Conservation (phyloP, 1,140 invertebrate species). For the Dendrolimus kikuchii region DNA sequence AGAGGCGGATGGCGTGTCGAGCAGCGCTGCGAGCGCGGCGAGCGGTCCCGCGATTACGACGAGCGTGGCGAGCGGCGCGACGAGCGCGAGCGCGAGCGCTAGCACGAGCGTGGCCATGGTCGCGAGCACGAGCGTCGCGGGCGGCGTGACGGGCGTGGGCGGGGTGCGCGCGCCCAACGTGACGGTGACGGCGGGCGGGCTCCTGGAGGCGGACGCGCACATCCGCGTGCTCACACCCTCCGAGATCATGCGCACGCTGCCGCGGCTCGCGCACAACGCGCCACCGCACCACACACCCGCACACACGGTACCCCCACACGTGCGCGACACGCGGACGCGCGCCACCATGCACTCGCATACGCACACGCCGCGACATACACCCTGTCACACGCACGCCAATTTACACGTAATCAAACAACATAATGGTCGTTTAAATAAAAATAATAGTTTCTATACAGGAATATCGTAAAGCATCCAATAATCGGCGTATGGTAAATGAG, state of each 20-base stretch:
- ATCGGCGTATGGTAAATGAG: too few species aligned
- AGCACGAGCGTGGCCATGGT: conserved; percentile 47
- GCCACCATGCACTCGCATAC: conserved; percentile 51
- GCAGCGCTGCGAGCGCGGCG: conserved; percentile 27
- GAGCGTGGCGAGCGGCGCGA: conserved; percentile 13
- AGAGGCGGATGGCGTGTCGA: conserved; percentile 10
- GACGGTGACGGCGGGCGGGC: conserved; percentile 73
- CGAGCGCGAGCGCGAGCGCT: conserved; percentile 14
- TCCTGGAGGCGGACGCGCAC: conserved; percentile 78
- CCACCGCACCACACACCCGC: conserved; percentile 16
- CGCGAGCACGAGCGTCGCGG: conserved; percentile 10
- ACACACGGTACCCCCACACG: conserved; percentile 20
- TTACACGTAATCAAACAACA: not conserved
- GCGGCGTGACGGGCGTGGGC: conserved; percentile 29
- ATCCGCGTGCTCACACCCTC: conserved; percentile 89
- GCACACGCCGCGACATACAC: conserved; percentile 11
- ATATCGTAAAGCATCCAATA: too few species aligned
- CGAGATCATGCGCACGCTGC: conserved; percentile 90
- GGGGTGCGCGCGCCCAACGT: conserved; percentile 73
- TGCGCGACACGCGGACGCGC: conserved; percentile 9
- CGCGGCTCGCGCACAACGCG: conserved; percentile 76
- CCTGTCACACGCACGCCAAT: conserved; percentile 3
- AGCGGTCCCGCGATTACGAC: not conserved
- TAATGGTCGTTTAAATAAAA: too few species aligned
- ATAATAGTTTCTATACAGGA: too few species aligned